Evolutionary conservation across 2,797 vertebrate species (phyloP), one percentile per base, ranked within the genome.

Genomic region (Syndactyla subalaris): DNA sequence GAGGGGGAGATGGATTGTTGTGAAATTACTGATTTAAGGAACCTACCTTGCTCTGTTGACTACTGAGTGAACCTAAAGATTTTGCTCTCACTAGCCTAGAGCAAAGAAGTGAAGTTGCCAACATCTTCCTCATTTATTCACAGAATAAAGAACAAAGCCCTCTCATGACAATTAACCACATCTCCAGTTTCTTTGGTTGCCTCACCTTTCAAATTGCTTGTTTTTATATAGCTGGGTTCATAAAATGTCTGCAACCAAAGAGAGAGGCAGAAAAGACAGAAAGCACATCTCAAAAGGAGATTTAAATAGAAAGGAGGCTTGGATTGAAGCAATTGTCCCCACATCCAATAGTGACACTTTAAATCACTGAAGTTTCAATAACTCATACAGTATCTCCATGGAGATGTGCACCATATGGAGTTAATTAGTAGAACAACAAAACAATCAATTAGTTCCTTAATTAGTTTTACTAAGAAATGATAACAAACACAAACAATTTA

Each of bases 381-480:
- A 98, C 97, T 98, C 98, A 97, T 97, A 96, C 96, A 95, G 95
- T 94, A 98, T 98, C 98, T 98, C 98, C 97, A 98, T 98, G 97
- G 98, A 98, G 98, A 98, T 97, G 96, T 95, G 97, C 97, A 98
- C 98, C 98, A 98, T 98, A 98, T 97, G 98, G 98, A 98, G 98
- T 98, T 98, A 98, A 98, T 98, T 98, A 98, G 98, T 93, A 98
- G 97, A 96, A 97, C 97, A 98, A 98, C 98, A 98, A 98, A 98
- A 98, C 98, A 98, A 98, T 98, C 98, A 98, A 98, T 98, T 98
- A 98, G 97, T 98, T 98, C 94, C 97, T 97, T 98, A 98, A 98
- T 98, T 98, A 98, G 98, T 98, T 98, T 98, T 97, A 96, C 97
- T 85, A 96, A 98, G 98, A 98, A 98, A 98, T 97, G 97, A 98